These are phyloP conservation scores for Cyclopterus lumpus DNA, from an alignment of 2,797 vertebrate species.

Conservation along the genomic window DNA sequence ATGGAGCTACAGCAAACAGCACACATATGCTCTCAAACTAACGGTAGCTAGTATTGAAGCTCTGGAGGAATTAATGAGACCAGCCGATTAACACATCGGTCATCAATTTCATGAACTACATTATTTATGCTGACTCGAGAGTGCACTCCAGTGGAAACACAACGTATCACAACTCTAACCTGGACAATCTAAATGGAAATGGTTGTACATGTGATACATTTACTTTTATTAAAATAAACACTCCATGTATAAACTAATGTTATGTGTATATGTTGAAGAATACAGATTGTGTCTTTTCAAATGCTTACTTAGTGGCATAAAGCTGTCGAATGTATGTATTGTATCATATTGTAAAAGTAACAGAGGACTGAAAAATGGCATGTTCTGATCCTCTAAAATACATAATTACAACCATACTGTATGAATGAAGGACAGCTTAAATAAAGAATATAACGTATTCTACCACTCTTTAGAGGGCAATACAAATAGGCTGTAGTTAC, in stretches of 20 bases:
- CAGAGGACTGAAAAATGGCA: conserved; percentile 11
- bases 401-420: conserved; percentile 26
- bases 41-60: conserved; percentile 12
- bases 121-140: conserved; percentile 49
- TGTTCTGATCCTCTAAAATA: conserved; percentile 21
- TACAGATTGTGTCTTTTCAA: conserved; percentile 23
- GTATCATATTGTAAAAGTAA: conserved; percentile 38
- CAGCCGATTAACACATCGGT: conserved; percentile 22
- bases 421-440: conserved; percentile 44
- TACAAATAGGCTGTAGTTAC: conserved; percentile 16
- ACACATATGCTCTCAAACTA: conserved; percentile 3
- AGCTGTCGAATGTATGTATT: conserved; percentile 26
- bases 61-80: conserved; percentile 32
- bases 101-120: conserved; percentile 30
- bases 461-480: conserved; percentile 12
- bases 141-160: conserved; percentile 54
- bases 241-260: not conserved
- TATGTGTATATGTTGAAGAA: conserved; percentile 36
- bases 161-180: conserved; percentile 27
- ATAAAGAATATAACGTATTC: conserved; percentile 28
- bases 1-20: conserved; percentile 3
- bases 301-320: conserved; percentile 30
- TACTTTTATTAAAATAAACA: not conserved
- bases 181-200: conserved; percentile 17
- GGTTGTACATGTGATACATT: conserved; percentile 4